Evolutionary conservation across 2,113 vertebrate genomes (phyloP).

Genomic region (Ceyx melanurus): DNA sequence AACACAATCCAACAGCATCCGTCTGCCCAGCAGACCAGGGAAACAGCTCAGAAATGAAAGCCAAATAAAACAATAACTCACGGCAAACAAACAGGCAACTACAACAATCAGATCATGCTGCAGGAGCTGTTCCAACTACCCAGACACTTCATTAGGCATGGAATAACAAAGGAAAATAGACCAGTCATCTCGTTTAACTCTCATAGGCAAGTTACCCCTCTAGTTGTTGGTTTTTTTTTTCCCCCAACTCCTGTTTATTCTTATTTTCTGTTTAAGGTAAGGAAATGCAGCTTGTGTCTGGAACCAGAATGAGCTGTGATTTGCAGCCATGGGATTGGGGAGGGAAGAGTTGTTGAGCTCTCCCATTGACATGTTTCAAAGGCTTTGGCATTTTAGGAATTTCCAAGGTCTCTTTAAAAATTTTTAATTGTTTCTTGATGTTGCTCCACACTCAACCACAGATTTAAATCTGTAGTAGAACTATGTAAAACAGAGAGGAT

Average conservation of each 20-base stretch:
- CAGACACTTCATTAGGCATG: constrained; percentile 61
- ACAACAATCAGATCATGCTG: constrained; percentile 48
- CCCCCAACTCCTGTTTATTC: background rate
- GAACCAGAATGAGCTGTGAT: background rate
- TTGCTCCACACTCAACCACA: background rate
- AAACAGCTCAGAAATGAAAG: constrained; percentile 52
- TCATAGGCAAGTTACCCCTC: constrained; percentile 6
- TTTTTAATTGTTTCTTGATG: background rate
- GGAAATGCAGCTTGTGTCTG: background rate
- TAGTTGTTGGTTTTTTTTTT: too few species aligned
- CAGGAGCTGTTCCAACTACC: constrained; percentile 47
- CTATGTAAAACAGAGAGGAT: background rate
- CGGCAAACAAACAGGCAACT: constrained; percentile 54
- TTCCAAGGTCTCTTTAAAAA: background rate
- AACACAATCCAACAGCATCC: constrained; percentile 59
- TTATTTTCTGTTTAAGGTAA: background rate
- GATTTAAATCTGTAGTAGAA: background rate
- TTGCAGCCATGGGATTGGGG: background rate
- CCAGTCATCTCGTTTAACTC: constrained; percentile 12
- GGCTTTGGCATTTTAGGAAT: background rate
- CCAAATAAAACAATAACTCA: constrained; percentile 71
- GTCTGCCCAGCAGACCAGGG: constrained; percentile 58
- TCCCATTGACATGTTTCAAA: background rate
- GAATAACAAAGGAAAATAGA: constrained; percentile 55
- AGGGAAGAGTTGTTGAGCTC: background rate